Base-by-base conservation (phyloP, 1,140 invertebrate genomes). In the Brachionus rotundiformis region DNA sequence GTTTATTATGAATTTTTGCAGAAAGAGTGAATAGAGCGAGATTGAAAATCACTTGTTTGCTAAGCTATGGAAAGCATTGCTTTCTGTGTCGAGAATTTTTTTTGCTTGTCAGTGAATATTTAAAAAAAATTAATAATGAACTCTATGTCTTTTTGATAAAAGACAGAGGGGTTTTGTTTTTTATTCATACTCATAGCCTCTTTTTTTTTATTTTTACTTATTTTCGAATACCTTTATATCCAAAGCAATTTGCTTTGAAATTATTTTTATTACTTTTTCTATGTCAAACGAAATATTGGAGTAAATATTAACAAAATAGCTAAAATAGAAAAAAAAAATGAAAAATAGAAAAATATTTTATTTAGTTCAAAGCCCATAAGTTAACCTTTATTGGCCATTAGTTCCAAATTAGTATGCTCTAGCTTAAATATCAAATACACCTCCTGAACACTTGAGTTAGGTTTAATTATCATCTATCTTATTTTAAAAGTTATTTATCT, bases 171-270 rank as follows among this genome's bases (percentile, higher is more conserved):
- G 47, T 54, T 54, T 54, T 54, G 47, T 54, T 54, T 54, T n/a
- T 54, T 54, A 16, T 25, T 54, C 47, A 54, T 54, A 54, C 19
- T 54, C 47, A 54, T 54, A 54, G 47, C 47, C 47, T 54, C 47
- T 54, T 54, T 39, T 39, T 36, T 36, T 36, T 36, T 39, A 10
- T 39, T 39, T 39, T 19, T 54, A 54, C 47, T 16, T 54, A 25
- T 54, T 54, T 54, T 54, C 47, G 47, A 54, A 54, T 54, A 54
- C 47, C 47, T 54, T 54, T 54, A 54, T 54, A 54, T 54, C 47
- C 47, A 54, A 54, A 54, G 47, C 47, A 54, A 54, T 54, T 54
- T 54, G 47, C 47, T 54, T 2, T 41, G 39, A 10, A 41, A 11
- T 41, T 54, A 54, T 54, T 54, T 54, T 54, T 54, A 54, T 54